phyloP scores from a whole-genome alignment of 2,797 vertebrate genomes.

The Myotis findleyi region DNA sequence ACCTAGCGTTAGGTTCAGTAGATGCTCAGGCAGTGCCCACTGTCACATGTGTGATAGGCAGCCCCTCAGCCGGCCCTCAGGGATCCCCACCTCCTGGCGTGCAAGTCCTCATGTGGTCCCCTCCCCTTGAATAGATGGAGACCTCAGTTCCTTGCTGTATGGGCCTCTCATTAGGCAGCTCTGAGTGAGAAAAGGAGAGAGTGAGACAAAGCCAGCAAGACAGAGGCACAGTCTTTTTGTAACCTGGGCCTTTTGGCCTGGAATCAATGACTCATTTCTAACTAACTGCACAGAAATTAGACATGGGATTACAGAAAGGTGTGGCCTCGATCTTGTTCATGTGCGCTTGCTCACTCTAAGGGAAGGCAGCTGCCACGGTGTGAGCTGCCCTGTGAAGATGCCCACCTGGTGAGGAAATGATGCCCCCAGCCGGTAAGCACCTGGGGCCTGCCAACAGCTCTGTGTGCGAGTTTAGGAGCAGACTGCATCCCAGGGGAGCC shows the following conservation, averaged over 20 bases:
- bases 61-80: background rate
- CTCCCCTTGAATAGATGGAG: background rate
- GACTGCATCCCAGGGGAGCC: background rate
- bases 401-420: background rate
- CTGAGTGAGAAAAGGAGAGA: background rate
- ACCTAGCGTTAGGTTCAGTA: background rate
- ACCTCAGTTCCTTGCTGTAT: background rate
- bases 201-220: background rate
- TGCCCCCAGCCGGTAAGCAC: background rate
- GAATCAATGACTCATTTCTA: background rate
- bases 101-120: background rate
- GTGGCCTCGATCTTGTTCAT: background rate
- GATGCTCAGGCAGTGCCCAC: background rate
- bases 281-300: background rate
- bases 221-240: background rate
- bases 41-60: background rate
- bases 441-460: background rate
- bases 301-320: background rate
- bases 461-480: background rate
- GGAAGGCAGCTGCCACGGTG: background rate
- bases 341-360: background rate
- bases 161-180: background rate
- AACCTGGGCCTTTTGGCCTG: background rate
- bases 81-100: rapidly evolving
- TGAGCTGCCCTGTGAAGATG: background rate